These are phyloP conservation scores for Gasterosteus nipponicus DNA, from an alignment of 2,113 vertebrate genomes.

Conservation along the genomic window DNA sequence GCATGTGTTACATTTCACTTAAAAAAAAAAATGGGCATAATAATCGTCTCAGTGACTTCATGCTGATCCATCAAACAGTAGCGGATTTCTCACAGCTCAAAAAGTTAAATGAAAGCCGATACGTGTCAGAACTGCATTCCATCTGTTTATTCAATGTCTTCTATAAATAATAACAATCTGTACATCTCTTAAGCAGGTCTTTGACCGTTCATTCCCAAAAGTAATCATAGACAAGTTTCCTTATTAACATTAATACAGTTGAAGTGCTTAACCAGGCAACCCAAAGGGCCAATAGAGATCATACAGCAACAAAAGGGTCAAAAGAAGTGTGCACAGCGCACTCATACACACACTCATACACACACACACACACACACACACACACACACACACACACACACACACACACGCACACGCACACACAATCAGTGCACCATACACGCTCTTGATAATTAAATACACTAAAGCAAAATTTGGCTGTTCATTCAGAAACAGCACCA, in stretches of 20 bases:
- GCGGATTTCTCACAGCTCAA: neutral
- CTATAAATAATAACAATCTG: conserved; percentile 80
- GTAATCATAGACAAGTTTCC: conserved; percentile 61
- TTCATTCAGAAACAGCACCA: conserved; percentile 70
- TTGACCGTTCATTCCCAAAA: conserved; percentile 68
- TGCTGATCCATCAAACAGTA: neutral
- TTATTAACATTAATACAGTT: conserved; percentile 72
- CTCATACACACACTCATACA: neutral
- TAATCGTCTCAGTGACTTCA: neutral
- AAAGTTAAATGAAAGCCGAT: neutral
- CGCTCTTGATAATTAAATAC: conserved; percentile 60
- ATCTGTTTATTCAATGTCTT: conserved; percentile 77
- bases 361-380: conserved; percentile 34
- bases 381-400: conserved; percentile 28
- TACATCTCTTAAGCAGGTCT: conserved; percentile 73
- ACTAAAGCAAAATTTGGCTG: conserved; percentile 63
- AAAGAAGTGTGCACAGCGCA: conserved; percentile 44
- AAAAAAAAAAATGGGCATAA: conserved; percentile 2
- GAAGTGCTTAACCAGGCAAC: conserved; percentile 74
- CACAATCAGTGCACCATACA: conserved; percentile 41
- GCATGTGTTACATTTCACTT: neutral
- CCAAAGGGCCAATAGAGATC: conserved; percentile 37
- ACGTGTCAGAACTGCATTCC: conserved; percentile 47
- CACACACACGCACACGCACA: conserved; percentile 29
- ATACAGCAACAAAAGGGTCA: conserved; percentile 59